phyloP scores from a whole-genome alignment of 1,140 invertebrate species.

The Uloborus diversus region DNA sequence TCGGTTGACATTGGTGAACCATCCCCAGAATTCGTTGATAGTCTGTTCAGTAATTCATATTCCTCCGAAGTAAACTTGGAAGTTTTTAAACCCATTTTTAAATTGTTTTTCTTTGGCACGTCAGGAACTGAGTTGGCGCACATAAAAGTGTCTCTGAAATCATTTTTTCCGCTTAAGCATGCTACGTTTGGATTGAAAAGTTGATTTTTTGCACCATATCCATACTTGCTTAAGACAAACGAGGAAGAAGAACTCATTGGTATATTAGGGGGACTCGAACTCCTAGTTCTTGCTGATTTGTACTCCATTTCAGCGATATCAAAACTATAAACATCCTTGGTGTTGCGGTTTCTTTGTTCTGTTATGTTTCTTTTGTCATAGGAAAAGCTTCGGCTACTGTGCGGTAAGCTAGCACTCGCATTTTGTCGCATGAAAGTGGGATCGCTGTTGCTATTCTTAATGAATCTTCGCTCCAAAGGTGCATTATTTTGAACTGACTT shows the following conservation, averaged over 20 bases:
- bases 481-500: background rate
- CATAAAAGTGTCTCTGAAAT: background rate
- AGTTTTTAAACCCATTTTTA: background rate
- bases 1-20: slow-evolving; percentile 23
- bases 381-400: slow-evolving; percentile 16
- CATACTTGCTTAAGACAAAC: background rate
- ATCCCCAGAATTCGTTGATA: slow-evolving; percentile 29
- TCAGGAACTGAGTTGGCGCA: background rate
- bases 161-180: background rate
- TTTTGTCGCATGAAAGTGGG: slow-evolving; percentile 9
- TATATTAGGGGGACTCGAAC: background rate
- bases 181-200: slow-evolving; percentile 2
- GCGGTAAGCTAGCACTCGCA: background rate
- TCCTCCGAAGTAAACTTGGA: background rate
- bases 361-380: background rate
- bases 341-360: background rate
- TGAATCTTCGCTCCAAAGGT: slow-evolving; percentile 14
- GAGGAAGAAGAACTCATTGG: background rate
- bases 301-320: background rate
- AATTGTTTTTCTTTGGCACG: background rate
- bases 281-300: background rate
- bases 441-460: slow-evolving; percentile 40
- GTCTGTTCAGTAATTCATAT: background rate
- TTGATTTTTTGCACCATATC: slow-evolving; percentile 1
- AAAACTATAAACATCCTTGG: slow-evolving; percentile 4